Evolutionary conservation across 2,113 vertebrate genomes (phyloP).

Genomic region (Brevimyrus niger): DNA sequence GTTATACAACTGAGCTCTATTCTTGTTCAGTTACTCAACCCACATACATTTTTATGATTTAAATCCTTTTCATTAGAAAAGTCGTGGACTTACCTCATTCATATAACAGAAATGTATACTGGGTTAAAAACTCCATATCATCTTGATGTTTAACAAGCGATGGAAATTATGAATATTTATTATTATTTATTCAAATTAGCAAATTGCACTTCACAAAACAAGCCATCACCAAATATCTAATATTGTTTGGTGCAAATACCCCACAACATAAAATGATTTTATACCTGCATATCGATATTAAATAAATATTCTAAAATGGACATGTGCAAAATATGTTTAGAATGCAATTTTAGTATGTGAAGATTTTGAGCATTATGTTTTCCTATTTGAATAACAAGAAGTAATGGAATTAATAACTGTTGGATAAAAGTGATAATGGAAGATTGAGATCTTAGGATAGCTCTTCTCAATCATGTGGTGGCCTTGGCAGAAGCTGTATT

Average conservation of each 20-base stretch:
- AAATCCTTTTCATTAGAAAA: background rate
- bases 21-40: background rate
- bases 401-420: background rate
- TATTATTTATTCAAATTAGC: background rate
- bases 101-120: background rate
- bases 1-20: slow-evolving; percentile 22
- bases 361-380: background rate
- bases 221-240: background rate
- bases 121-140: background rate
- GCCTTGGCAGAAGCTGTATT: background rate
- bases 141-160: background rate
- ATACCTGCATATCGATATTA: background rate
- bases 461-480: background rate
- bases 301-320: background rate
- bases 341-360: background rate
- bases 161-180: background rate
- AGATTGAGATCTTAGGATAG: background rate
- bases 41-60: background rate
- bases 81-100: background rate
- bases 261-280: background rate
- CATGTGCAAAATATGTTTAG: background rate
- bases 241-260: background rate
- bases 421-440: background rate
- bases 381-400: background rate
- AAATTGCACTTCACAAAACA: background rate